Conservation (phyloP, 2,888 invertebrate genomes). For the Synergus itoensis region DNA sequence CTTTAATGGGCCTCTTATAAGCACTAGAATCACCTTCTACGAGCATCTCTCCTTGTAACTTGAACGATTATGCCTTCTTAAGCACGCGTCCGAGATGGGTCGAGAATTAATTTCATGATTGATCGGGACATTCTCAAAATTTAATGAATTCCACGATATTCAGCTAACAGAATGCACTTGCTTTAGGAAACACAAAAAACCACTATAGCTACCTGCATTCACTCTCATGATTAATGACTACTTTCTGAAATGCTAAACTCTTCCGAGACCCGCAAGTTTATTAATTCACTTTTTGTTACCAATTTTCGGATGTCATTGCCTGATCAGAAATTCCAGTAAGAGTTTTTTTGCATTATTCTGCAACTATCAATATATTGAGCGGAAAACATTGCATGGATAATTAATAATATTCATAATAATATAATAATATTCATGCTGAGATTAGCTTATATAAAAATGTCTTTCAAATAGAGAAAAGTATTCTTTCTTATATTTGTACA, state of each 20-base stretch:
- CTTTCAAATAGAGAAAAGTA: not conserved
- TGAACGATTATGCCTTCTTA: conserved; percentile 5
- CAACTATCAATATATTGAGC: not conserved
- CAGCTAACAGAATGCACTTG: not conserved
- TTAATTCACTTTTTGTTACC: not conserved
- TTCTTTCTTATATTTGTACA: not conserved
- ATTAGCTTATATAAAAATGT: not conserved
- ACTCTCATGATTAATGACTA: not conserved
- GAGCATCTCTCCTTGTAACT: not conserved
- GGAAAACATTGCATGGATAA: no score
- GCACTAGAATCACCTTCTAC: not conserved
- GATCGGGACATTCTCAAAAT: not conserved
- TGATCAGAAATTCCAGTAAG: conserved; percentile 1
- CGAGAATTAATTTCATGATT: conserved; percentile 12
- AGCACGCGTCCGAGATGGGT: not conserved
- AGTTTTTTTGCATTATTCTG: not conserved
- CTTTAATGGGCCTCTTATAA: conserved; percentile 52
- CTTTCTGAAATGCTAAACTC: not conserved
- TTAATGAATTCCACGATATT: conserved; percentile 7
- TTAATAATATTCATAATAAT: no score
- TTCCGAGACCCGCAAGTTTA: not conserved
- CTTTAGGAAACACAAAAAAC: not conserved
- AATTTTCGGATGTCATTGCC: not conserved
- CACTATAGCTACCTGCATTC: conserved; percentile 14
- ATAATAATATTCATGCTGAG: not conserved